Percentiles rank a stretch among this genome's conserved stretches.
Conservation (phyloP, 1,140 invertebrate species). For the Dendroctonus valens region DNA sequence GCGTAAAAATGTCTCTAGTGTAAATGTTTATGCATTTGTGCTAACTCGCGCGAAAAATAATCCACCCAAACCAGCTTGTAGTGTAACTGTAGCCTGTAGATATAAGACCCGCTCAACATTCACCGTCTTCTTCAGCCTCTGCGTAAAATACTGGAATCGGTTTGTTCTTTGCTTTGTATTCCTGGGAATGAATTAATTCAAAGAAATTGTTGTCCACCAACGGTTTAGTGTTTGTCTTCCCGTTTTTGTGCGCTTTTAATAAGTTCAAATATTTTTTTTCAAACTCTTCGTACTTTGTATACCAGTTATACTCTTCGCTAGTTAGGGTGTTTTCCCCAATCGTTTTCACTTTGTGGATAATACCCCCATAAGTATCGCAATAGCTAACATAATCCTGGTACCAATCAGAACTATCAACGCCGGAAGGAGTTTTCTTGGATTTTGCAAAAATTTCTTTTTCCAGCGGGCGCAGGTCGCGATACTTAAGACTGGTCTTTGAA, state of each 20-base stretch:
- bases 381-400: constrained; percentile 37
- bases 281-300: constrained; percentile 26
- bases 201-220: constrained; percentile 9
- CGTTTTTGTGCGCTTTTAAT: constrained; percentile 9
- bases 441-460: constrained; percentile 31
- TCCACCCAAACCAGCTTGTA: too few species aligned
- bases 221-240: constrained; percentile 2
- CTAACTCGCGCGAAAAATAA: too few species aligned
- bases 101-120: too few species aligned
- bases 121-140: not conserved
- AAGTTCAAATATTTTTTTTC: constrained; percentile 23
- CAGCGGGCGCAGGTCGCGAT: constrained; percentile 3
- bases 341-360: constrained; percentile 31
- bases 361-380: constrained; percentile 29
- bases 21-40: too few species aligned
- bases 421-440: constrained; percentile 28
- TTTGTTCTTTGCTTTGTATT: constrained; percentile 9
- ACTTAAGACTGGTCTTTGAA: constrained; percentile 2
- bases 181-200: constrained; percentile 21
- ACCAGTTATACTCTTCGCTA: constrained; percentile 20
- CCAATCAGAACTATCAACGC: constrained; percentile 39
- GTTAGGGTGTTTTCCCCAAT: constrained; percentile 10
- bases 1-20: too few species aligned
- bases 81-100: too few species aligned
- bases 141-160: constrained; percentile 26